phyloP scores from a whole-genome alignment of 2,888 invertebrate genomes.

The Thymelicus sylvestris region DNA sequence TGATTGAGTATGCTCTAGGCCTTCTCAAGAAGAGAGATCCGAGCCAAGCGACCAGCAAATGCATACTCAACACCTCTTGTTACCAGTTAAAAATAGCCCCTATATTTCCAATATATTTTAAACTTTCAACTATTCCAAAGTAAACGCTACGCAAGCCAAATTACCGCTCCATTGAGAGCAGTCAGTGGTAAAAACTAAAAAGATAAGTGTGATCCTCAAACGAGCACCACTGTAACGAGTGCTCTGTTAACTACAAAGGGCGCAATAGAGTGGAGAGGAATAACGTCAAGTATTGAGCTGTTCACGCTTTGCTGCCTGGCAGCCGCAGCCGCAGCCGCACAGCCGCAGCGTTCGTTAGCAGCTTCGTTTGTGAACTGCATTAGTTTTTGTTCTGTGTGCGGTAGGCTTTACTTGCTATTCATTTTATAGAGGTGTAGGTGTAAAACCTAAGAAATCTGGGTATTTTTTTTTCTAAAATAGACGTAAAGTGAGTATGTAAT shows the following conservation, averaged over 20 bases:
- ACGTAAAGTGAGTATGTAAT: no score
- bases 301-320: background rate
- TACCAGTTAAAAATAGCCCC: no score
- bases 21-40: no score
- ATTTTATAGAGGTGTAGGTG: no score
- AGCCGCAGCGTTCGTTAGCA: background rate
- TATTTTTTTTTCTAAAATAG: no score
- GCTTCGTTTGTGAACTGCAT: background rate
- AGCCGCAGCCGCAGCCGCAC: background rate
- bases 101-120: no score
- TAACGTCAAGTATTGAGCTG: background rate
- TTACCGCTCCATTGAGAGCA: background rate
- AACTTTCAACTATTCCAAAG: background rate
- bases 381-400: background rate
- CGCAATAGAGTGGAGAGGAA: background rate
- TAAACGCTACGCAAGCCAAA: background rate
- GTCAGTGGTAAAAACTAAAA: background rate
- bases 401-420: background rate
- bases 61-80: no score
- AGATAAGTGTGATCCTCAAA: background rate
- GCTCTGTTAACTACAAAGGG: constrained; percentile 1
- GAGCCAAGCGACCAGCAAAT: no score
- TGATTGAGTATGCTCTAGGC: no score
- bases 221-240: background rate
- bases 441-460: no score